Evolutionary conservation across 2,113 vertebrate species (phyloP), one percentile per base, ranked within the genome.

Genomic region (Thalassarche chlororhynchos): DNA sequence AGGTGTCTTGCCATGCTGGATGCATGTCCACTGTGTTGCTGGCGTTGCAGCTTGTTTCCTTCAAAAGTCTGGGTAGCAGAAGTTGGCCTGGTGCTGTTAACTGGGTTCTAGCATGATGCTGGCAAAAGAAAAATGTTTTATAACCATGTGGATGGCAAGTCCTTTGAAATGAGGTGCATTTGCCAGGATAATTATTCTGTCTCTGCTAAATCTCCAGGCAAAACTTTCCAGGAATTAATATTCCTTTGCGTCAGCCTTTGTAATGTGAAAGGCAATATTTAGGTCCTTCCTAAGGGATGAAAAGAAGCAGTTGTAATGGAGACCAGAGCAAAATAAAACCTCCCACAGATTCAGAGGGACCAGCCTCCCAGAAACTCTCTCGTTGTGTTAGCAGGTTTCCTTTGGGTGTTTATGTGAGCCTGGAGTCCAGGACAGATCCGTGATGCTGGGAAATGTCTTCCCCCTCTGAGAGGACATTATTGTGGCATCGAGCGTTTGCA

Each of bases 181-280:
- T 96, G 89, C 86, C 83, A 71, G 69, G 51, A 3, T 89, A 84
- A 93, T 89, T 95, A 91, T 89, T 82, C 80, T 84, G 29, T 32
- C 29, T 87, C 65, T 71, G 72, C 69, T 82, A 62, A 91, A 84
- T 87, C 65, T 91, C 60, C 77, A 79, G 38, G 80, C 18, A 44
- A 70, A 97, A 66, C 81, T 89, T 92, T 97, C 93, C 90, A 91
- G 86, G 93, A 97, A 94, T 93, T 84, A 83, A 47, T 87, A 74
- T 69, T 78, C 70, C 69, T 80, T 86, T 52, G 70, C 65, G 14
- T 38, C 36, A 44, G 77, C 75, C 47, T 90, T 93, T 93, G 78
- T 91, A 13, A 92, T 52, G 52, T 46, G 74, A 77, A 92, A 96
- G 89, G 91, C 65, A 92, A 88, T 95, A 93, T 93, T 96, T 92